Percentiles rank a stretch among this genome's conserved stretches.
Conservation (phyloP, 2,113 vertebrate species). For the Pica pica region DNA sequence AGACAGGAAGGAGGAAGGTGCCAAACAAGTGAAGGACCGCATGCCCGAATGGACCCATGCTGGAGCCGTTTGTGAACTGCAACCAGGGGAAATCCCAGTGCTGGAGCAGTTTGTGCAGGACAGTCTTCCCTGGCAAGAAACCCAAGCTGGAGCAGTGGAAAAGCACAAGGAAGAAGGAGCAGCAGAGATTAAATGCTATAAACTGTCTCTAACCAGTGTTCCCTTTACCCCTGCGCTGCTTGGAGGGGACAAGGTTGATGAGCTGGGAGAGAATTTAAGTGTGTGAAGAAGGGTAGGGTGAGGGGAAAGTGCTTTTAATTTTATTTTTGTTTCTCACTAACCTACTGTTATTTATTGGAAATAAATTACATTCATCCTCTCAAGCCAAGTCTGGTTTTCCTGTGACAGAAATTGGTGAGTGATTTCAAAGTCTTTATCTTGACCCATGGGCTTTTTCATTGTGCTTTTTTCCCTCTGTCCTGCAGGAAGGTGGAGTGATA, state of each 20-base stretch:
- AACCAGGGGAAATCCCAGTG: background rate
- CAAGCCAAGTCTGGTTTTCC: background rate
- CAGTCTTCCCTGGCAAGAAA: background rate
- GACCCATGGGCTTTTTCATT: background rate
- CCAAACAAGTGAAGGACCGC: background rate
- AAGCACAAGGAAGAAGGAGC: background rate
- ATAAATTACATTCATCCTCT: background rate
- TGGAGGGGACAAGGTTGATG: fast-evolving
- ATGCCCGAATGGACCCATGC: fast-evolving
- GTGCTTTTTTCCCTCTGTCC: background rate
- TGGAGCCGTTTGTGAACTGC: background rate
- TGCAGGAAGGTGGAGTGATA: background rate
- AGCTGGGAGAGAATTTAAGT: background rate
- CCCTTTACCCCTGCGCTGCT: background rate
- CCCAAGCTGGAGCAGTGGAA: background rate
- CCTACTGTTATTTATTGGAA: background rate
- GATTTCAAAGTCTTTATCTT: background rate
- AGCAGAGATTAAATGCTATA: background rate
- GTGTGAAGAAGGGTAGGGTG: fast-evolving
- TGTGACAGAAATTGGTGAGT: background rate
- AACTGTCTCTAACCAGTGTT: background rate
- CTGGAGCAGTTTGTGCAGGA: background rate
- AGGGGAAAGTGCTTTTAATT: background rate
- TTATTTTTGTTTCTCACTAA: background rate
- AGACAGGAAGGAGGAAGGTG: background rate